Conservation (phyloP, 2,888 invertebrate species). For the Agrilus mali region DNA sequence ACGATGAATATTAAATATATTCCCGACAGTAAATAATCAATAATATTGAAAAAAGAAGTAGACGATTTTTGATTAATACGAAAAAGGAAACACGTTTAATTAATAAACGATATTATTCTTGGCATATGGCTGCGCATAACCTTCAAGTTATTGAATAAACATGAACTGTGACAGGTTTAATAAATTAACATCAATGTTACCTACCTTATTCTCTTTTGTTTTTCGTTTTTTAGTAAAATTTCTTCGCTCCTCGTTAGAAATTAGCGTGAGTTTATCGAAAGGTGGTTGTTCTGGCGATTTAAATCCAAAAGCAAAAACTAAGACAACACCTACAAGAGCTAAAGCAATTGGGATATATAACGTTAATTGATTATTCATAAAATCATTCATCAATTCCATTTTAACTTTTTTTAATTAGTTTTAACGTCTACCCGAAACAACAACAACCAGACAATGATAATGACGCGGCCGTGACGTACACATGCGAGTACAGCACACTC, state of each 20-base stretch:
- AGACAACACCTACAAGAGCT: slow-evolving; percentile 56
- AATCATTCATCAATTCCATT: slow-evolving; percentile 49
- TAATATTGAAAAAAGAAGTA: neutral
- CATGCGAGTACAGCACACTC: slow-evolving; percentile 24
- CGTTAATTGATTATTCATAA: slow-evolving; percentile 43
- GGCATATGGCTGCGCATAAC: no score
- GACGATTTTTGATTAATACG: no score
- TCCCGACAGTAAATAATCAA: neutral
- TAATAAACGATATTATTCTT: no score
- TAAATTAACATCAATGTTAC: slow-evolving; percentile 9
- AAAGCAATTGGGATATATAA: slow-evolving; percentile 45
- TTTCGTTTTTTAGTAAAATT: slow-evolving; percentile 55
- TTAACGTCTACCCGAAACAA: slow-evolving; percentile 15
- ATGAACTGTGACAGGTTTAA: slow-evolving; percentile 13
- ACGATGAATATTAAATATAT: neutral
- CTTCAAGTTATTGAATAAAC: no score
- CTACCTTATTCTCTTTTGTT: slow-evolving; percentile 46
- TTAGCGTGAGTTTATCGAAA: slow-evolving; percentile 55
- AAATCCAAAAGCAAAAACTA: slow-evolving; percentile 69
- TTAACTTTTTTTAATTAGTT: slow-evolving; percentile 14
- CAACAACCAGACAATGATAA: slow-evolving; percentile 33
- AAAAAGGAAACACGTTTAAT: no score
- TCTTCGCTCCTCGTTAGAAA: slow-evolving; percentile 51
- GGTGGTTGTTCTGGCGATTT: slow-evolving; percentile 70
- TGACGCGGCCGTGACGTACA: slow-evolving; percentile 59